These are phyloP conservation scores for Gnathonemus longibarbis DNA, from an alignment of 2,113 vertebrate genomes.

Conservation along the genomic window DNA sequence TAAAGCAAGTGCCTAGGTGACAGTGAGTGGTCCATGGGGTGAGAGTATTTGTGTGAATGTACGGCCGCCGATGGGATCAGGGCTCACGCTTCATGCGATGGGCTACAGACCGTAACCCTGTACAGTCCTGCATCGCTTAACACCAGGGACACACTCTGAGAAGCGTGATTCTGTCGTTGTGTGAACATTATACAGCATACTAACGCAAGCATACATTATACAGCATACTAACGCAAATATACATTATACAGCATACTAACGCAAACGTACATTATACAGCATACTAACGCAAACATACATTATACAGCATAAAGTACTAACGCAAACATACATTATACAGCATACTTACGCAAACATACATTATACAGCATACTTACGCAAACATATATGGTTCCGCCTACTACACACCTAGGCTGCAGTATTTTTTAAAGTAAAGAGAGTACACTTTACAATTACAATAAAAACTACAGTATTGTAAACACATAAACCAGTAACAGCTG, in stretches of 20 bases:
- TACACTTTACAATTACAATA: background rate
- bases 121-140: background rate
- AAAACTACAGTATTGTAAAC: background rate
- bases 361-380: no score
- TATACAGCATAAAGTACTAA: background rate
- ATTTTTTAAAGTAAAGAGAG: background rate
- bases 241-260: background rate
- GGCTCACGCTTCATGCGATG: background rate
- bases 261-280: background rate
- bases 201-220: background rate
- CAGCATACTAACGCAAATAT: no score
- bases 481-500: background rate
- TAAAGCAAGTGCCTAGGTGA: background rate
- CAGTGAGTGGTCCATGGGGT: background rate
- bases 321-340: background rate
- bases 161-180: background rate
- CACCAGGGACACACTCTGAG: background rate
- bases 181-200: background rate
- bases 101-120: background rate
- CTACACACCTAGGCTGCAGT: background rate
- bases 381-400: background rate
- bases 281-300: background rate
- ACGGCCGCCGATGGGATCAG: background rate
- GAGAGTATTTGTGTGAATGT: background rate
- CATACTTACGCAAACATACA: background rate